These are phyloP conservation scores for Gerosis bhagava DNA, from an alignment of 2,888 invertebrate species.

Conservation along the genomic window DNA sequence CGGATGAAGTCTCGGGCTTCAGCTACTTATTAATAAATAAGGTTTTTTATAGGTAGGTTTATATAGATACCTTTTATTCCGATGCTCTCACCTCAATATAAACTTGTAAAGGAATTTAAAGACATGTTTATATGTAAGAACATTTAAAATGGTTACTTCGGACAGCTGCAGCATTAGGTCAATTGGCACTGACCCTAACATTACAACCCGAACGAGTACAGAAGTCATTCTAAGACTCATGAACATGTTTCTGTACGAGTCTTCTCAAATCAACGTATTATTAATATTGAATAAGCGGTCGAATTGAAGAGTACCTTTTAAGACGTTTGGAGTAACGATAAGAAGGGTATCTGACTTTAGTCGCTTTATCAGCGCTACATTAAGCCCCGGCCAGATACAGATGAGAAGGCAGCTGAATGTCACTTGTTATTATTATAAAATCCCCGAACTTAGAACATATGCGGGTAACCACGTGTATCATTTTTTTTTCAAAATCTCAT, in stretches of 20 bases:
- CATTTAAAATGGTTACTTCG: slow-evolving; percentile 56
- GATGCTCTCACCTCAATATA: slow-evolving; percentile 1
- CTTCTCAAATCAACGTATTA: slow-evolving; percentile 8
- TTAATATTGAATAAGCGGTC: slow-evolving; percentile 35
- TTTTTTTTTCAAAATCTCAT: slow-evolving; percentile 45
- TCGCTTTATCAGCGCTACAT: slow-evolving; percentile 9
- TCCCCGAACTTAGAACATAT: slow-evolving; percentile 49
- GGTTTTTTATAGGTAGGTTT: too few relatives aligned
- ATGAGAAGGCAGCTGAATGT: too few relatives aligned
- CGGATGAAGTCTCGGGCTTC: too few relatives aligned
- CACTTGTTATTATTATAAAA: slow-evolving; percentile 48
- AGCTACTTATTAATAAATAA: too few relatives aligned
- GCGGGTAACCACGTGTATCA: slow-evolving; percentile 68
- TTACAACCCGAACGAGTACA: slow-evolving; percentile 31
- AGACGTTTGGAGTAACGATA: slow-evolving; percentile 25
- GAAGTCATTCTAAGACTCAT: slow-evolving; percentile 5
- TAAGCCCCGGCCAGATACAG: slow-evolving; percentile 42
- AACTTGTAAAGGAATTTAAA: slow-evolving; percentile 4
- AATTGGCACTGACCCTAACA: slow-evolving; percentile 72
- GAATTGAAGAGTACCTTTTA: slow-evolving; percentile 41
- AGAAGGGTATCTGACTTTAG: slow-evolving; percentile 9
- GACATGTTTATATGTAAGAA: slow-evolving; percentile 47
- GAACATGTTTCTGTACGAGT: slow-evolving; percentile 4
- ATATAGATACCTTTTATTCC: too few relatives aligned
- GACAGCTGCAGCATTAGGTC: slow-evolving; percentile 70